Percentiles rank a stretch among this genome's conserved stretches.
These are phyloP conservation scores for Mormyrus proboscirostris DNA, from an alignment of 2,797 vertebrate genomes.

Conservation along the genomic window DNA sequence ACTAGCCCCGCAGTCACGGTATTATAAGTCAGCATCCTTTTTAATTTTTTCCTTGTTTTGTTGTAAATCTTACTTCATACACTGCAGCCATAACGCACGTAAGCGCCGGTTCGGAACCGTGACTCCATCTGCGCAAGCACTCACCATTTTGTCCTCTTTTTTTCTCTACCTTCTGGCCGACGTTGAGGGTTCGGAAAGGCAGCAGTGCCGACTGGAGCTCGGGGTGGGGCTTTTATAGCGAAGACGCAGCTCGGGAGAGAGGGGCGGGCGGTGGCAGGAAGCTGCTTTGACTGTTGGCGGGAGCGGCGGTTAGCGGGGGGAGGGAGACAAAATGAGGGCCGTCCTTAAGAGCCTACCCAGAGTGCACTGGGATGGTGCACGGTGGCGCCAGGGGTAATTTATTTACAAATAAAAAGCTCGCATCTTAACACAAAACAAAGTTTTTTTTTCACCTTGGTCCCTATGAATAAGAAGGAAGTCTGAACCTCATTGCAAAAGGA, in stretches of 20 bases:
- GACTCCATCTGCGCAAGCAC: constrained; percentile 13
- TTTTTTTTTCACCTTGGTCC: background rate
- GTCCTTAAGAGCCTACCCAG: background rate
- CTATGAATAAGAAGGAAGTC: background rate
- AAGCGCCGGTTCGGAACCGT: too few species aligned
- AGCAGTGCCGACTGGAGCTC: background rate
- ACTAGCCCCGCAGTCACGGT: background rate
- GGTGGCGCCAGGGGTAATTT: background rate
- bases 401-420: background rate
- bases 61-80: background rate
- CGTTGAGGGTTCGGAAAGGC: constrained; percentile 49
- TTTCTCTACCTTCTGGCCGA: constrained; percentile 41
- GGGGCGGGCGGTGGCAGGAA: constrained; percentile 23
- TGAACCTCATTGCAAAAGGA: background rate
- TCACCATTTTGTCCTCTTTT: constrained; percentile 44
- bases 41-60: background rate
- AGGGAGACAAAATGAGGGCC: background rate
- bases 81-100: background rate
- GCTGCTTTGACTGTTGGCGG: constrained; percentile 28
- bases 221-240: constrained; percentile 12
- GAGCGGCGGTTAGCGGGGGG: constrained; percentile 25
- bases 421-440: background rate
- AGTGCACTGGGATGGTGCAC: background rate
- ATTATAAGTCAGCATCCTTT: background rate
- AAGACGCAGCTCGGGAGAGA: background rate